phyloP scores from a whole-genome alignment of 2,113 vertebrate species.

The Dromiciops gliroides region DNA sequence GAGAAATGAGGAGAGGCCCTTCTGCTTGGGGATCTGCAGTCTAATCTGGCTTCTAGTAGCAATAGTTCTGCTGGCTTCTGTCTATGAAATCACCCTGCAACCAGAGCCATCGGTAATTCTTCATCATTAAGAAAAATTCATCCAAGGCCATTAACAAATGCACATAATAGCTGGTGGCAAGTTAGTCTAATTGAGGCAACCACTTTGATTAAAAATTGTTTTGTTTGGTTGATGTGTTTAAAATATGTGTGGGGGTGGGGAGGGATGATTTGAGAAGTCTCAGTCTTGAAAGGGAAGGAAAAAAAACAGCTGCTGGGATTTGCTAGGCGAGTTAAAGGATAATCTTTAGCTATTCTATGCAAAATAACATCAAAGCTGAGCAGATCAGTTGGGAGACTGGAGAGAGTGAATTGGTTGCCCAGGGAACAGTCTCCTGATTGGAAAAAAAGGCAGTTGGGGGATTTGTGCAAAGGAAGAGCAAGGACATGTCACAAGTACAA shows the following conservation, averaged over 20 bases:
- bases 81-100: neutral
- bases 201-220: neutral
- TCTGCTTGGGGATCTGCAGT: neutral
- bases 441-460: slow-evolving; percentile 1
- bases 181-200: neutral
- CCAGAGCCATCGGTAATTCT: neutral
- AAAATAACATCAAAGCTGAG: slow-evolving; percentile 3
- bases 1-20: neutral
- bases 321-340: neutral
- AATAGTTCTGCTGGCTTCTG: neutral
- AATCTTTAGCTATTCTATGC: slow-evolving; percentile 1
- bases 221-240: neutral
- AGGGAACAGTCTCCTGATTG: neutral
- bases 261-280: neutral
- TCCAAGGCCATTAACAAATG: neutral
- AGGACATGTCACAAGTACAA: neutral
- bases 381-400: slow-evolving; percentile 1
- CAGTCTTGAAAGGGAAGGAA: neutral
- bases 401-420: neutral
- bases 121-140: neutral
- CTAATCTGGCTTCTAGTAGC: neutral
- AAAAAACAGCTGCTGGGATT: slow-evolving; percentile 1
- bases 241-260: neutral
- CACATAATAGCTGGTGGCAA: neutral
- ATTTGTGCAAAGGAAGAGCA: neutral